phyloP scores from a whole-genome alignment of 35 echinoderm and acorn worm genomes.

The Heliocidaris erythrogramma region DNA sequence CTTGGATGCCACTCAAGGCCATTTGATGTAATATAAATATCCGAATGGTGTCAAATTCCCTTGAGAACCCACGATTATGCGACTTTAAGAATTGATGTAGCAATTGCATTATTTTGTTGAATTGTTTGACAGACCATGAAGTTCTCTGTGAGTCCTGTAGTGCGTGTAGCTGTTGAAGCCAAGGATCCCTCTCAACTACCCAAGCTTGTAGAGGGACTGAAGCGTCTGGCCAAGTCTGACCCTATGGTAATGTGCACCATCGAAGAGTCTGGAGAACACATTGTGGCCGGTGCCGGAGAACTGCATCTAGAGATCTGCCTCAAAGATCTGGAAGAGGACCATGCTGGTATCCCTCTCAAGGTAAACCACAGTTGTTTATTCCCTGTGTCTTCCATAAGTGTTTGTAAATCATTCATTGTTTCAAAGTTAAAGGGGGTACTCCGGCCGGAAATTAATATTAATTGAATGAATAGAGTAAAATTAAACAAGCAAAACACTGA shows the following conservation, averaged over 20 bases:
- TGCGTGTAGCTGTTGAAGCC: conserved; percentile 94
- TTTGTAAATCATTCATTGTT: too few species aligned
- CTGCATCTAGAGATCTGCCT: conserved; percentile 98
- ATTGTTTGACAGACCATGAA: conserved; percentile 76
- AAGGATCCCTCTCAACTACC: conserved; percentile 83
- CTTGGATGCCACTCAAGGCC: too few species aligned
- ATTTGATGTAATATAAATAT: neutral
- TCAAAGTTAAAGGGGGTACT: too few species aligned
- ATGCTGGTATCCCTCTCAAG: conserved; percentile 92
- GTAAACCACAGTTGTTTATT: conserved; percentile 25
- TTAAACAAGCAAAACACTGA: too few species aligned
- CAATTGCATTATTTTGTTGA: neutral
- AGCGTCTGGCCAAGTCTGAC: conserved; percentile 90
- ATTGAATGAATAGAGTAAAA: too few species aligned
- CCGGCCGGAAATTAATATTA: too few species aligned
- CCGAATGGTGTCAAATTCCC: too few species aligned
- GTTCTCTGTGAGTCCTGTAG: conserved; percentile 98
- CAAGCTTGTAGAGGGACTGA: conserved; percentile 96
- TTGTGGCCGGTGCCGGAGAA: conserved; percentile 96
- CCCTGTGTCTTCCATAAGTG: neutral
- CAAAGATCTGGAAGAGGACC: conserved; percentile 99
- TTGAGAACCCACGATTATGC: too few species aligned
- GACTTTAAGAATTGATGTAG: too few species aligned
- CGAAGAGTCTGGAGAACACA: conserved; percentile 98
- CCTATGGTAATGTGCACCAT: conserved; percentile 91